phyloP scores from a whole-genome alignment of 2,888 invertebrate genomes.

The Argyresthia albistria region DNA sequence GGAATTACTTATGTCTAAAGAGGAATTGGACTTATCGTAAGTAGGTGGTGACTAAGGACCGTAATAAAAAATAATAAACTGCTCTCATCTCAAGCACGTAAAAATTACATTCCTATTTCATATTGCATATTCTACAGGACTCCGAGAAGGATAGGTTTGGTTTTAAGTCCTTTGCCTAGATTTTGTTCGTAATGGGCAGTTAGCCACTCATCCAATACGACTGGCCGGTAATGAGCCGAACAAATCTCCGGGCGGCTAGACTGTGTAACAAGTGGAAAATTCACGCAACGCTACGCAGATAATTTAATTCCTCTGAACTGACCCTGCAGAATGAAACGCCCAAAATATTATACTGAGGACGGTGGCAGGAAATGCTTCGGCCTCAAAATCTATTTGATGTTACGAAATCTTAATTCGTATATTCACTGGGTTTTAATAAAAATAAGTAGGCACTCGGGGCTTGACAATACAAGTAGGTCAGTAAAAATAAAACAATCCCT shows the following conservation, averaged over 20 bases:
- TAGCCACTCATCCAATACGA: background rate
- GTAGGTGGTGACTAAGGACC: too few species aligned
- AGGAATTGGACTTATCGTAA: too few species aligned
- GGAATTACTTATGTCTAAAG: too few species aligned
- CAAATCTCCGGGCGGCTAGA: background rate
- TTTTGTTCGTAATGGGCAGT: constrained; percentile 1
- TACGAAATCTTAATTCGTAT: too few species aligned
- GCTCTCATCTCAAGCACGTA: too few species aligned
- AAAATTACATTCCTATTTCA: too few species aligned
- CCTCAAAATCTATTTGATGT: too few species aligned
- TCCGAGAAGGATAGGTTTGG: background rate
- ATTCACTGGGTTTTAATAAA: background rate
- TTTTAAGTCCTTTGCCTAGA: background rate
- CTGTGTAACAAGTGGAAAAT: constrained; percentile 30
- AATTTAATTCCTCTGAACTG: constrained; percentile 29
- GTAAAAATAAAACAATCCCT: constrained; percentile 32
- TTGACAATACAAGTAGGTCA: constrained; percentile 15
- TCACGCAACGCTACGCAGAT: constrained; percentile 31
- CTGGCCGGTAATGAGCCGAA: too few species aligned
- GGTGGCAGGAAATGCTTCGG: too few species aligned
- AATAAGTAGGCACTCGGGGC: background rate
- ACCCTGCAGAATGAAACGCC: constrained; percentile 7
- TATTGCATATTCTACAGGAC: too few species aligned
- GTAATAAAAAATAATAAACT: too few species aligned
- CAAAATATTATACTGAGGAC: too few species aligned